Base-by-base conservation (phyloP, 2,888 invertebrate species). In the Tipula lateralis region DNA sequence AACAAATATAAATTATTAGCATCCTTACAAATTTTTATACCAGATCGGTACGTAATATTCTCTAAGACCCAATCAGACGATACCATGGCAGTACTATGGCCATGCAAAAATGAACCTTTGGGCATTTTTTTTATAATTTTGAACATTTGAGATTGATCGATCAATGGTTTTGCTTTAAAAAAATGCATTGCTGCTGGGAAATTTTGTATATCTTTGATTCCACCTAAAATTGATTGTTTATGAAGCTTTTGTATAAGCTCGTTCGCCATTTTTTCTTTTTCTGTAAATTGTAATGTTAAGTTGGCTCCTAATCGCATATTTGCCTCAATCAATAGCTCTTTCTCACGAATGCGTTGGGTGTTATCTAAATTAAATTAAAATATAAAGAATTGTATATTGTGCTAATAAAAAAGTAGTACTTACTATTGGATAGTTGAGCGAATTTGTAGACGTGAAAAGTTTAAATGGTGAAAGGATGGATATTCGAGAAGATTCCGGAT, bases 161-260 rank as follows among this genome's bases (percentile, higher is more conserved):
- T 92, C 0, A 90, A 86, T 0, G 88, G 85, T 85, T 91, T 92
- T 0, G 91, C 90, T 12, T 90, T 88, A 85, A 93, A 91, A 86
- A 94, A 93, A 87, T 92, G 93, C 85, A 89, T 88, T 0, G 91
- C 89, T 0, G 93, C 92, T 16, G 91, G 88, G 87, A 92, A 92
- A 83, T 88, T 89, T 50, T 87, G 87, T 19, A 89, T 87, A 85
- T 88, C 85, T 24, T 83, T 29, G 6, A 86, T 34, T 9, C 29
- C 83, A 29, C 39, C 44, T n/a, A 81, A n/a, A 29, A 86, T 82
- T n/a, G 30, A 84, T 39, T 85, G 32, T 66, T 24, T 16, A 81
- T 84, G 30, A 0, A 82, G 16, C n/a, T 66, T 66, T 24, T 9
- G 19, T 7, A 82, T 29, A 7, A 82, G 29, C 6, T 82, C 30